Percentiles rank a stretch among this genome's conserved stretches.
phyloP scores from a whole-genome alignment of 2,113 vertebrate genomes.

The Turnix velox region DNA sequence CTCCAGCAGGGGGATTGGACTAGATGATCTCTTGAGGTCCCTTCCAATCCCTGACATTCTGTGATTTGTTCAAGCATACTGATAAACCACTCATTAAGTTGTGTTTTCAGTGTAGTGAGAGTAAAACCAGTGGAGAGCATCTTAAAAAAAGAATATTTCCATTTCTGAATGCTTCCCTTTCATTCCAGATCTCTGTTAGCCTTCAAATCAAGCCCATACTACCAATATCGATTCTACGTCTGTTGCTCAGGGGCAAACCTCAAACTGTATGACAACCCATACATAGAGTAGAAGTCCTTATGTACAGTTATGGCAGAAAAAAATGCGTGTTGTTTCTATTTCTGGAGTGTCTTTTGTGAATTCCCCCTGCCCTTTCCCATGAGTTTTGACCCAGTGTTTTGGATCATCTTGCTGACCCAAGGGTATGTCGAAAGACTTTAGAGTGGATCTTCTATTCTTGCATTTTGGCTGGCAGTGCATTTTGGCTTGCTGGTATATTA shows the following conservation, averaged over 20 bases:
- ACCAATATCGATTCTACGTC: background rate
- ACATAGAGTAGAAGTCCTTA: background rate
- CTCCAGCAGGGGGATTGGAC: too few species aligned
- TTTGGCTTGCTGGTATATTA: conserved; percentile 19
- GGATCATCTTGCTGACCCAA: background rate
- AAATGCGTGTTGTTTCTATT: background rate
- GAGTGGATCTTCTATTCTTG: conserved; percentile 7
- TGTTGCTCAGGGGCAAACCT: background rate
- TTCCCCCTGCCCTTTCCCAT: accelerated
- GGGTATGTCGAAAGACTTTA: background rate
- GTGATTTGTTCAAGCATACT: background rate
- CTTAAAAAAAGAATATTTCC: background rate
- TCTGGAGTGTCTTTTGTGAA: background rate
- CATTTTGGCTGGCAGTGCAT: background rate
- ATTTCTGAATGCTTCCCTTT: background rate
- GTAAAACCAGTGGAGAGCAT: background rate
- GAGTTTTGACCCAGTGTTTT: background rate
- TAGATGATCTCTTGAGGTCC: too few species aligned
- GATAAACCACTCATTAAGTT: background rate
- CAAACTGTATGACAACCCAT: background rate
- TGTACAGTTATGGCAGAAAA: background rate
- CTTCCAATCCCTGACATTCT: too few species aligned
- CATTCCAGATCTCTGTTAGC: background rate
- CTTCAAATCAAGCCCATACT: background rate
- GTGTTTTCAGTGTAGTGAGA: background rate